A percentile compares a stretch with the other conserved stretches of the same genome.
Evolutionary conservation across 2,888 invertebrate genomes (phyloP).

Genomic region (Lagria hirta): DNA sequence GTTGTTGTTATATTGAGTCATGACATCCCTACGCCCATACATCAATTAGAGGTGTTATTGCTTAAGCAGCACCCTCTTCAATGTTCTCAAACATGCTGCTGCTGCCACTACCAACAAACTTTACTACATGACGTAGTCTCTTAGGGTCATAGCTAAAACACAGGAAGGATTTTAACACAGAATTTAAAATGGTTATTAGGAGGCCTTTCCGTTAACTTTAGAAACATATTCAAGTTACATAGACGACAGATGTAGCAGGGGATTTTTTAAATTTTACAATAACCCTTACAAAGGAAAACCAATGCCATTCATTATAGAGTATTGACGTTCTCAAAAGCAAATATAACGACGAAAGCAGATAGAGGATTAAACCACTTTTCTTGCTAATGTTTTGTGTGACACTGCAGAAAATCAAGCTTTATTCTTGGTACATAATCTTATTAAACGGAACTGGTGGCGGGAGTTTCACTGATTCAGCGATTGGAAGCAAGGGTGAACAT

Average conservation of each 20-base stretch:
- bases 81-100: conserved; percentile 38
- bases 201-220: no score
- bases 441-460: conserved; percentile 33
- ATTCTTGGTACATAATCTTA: conserved; percentile 41
- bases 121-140: conserved; percentile 15
- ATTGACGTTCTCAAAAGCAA: conserved; percentile 24
- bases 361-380: conserved; percentile 28
- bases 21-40: conserved; percentile 30
- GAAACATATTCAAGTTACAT: conserved; percentile 4
- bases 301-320: conserved; percentile 25
- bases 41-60: conserved; percentile 43
- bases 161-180: no score
- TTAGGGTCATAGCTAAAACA: conserved; percentile 6
- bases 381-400: conserved; percentile 34
- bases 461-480: conserved; percentile 35
- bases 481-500: conserved; percentile 26
- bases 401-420: conserved; percentile 42
- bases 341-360: conserved; percentile 22
- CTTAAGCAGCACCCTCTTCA: conserved; percentile 38
- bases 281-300: conserved; percentile 6
- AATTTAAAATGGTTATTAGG: no score
- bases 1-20: conserved; percentile 7
- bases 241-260: conserved; percentile 20
- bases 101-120: conserved; percentile 43
- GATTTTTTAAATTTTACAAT: conserved; percentile 23